Conservation (phyloP, 2,888 invertebrate species). For the Leucophenga montana region DNA sequence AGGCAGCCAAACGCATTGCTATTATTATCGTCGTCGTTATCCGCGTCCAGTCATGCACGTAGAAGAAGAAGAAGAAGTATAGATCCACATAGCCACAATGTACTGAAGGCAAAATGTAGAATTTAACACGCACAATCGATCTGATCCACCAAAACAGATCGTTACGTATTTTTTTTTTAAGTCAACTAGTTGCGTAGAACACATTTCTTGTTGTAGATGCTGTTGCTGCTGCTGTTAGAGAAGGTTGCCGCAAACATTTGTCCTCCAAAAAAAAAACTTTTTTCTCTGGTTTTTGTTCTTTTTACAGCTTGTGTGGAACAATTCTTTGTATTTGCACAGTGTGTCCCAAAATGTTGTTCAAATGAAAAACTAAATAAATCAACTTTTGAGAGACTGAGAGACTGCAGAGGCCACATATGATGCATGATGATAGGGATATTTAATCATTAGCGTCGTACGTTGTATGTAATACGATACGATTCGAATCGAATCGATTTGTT, state of each 20-base stretch:
- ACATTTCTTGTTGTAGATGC: conserved; percentile 6
- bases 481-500: no score
- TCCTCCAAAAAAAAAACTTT: background rate
- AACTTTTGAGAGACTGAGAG: conserved; percentile 22
- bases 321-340: background rate
- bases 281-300: background rate
- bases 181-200: background rate
- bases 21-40: conserved; percentile 4
- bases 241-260: background rate
- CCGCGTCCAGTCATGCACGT: conserved; percentile 10
- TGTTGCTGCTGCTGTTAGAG: background rate
- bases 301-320: background rate
- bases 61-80: no score
- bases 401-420: conserved; percentile 72
- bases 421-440: conserved; percentile 73
- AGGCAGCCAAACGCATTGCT: background rate
- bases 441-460: conserved; percentile 36
- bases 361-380: conserved; percentile 25
- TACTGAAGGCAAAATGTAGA: background rate
- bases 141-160: no score
- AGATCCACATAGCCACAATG: background rate
- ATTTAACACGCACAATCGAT: no score
- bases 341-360: conserved; percentile 12
- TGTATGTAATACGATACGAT: conserved; percentile 23
- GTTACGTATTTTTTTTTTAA: background rate